Base-by-base conservation (phyloP, 2,113 vertebrate genomes). In the Ophiodon elongatus region DNA sequence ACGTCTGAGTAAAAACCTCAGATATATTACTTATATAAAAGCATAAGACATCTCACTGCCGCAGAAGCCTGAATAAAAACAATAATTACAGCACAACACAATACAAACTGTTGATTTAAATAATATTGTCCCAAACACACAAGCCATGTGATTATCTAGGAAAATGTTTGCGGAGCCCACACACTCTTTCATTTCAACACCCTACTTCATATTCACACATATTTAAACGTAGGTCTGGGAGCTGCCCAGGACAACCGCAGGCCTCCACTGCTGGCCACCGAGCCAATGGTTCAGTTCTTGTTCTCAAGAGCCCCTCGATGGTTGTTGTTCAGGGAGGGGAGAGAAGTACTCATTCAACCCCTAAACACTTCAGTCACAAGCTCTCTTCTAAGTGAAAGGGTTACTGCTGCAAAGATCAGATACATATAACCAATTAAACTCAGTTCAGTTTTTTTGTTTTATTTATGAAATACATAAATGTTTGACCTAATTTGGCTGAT, bases 281-380 rank as follows among this genome's bases (percentile, higher is more conserved):
- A 87, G 77, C 84, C 74, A 65, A 50, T 59, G 89, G 35, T 69
- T 84, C 79, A 73, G 23, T 78, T 81, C 78, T 92, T 82, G 15
- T 88, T 89, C 87, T 86, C 81, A 88, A 91, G 89, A 82, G 86
- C 73, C 81, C 75, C 79, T 89, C 37, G 19, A 77, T 77, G 74
- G 57, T 72, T 80, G 86, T 87, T 90, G 77, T 89, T 89, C 70
- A 77, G 56, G 29, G 67, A 86, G 73, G 25, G 74, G 50, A 79
- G 73, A 70, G 70, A 80, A 70, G 80, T 67, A 70, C 86, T 79
- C 82, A 80, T 60, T 87, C 80, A 80, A 47, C 29, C 64, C 35
- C 29, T 64, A 72, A 79, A 80, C 82, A 85, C 79, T 83, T 73
- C 82, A 90, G 79, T 68, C 80, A 50, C 76, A 85, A 81, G 76